Conservation (phyloP, 2,113 vertebrate species). For the Tringa solitaria region DNA sequence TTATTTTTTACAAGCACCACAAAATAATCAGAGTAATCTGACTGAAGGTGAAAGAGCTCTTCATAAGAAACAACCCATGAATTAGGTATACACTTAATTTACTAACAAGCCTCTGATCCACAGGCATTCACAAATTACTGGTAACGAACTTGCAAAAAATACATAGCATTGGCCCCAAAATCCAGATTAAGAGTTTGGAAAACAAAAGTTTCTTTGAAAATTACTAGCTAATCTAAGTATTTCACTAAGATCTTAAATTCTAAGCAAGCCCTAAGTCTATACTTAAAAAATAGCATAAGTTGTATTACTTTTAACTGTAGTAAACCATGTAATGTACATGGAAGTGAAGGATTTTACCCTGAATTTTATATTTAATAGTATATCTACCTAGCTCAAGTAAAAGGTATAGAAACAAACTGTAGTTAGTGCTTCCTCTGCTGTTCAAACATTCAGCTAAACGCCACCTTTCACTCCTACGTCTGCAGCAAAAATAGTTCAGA, state of each 20-base stretch:
- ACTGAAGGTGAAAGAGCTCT: constrained; percentile 47
- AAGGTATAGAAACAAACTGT: constrained; percentile 26
- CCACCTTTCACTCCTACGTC: not conserved
- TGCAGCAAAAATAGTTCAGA: constrained; percentile 60
- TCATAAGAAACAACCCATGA: constrained; percentile 1
- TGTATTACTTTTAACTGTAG: constrained; percentile 24
- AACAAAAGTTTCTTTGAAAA: constrained; percentile 47
- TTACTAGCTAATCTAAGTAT: constrained; percentile 6
- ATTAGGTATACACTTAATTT: constrained; percentile 41
- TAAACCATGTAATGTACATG: constrained; percentile 75
- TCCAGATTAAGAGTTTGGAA: constrained; percentile 21
- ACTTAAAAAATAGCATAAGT: constrained; percentile 42
- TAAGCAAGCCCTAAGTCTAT: constrained; percentile 64
- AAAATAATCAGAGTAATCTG: constrained; percentile 43
- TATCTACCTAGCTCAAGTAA: constrained; percentile 46
- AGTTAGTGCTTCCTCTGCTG: constrained; percentile 37
- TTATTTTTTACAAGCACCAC: constrained; percentile 48
- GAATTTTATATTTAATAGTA: constrained; percentile 60
- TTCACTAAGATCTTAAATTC: constrained; percentile 35
- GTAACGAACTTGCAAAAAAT: constrained; percentile 45
- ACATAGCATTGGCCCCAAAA: constrained; percentile 40
- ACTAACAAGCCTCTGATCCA: constrained; percentile 55
- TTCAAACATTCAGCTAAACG: not conserved
- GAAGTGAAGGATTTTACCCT: constrained; percentile 74
- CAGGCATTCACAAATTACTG: constrained; percentile 62